Evolutionary conservation across 1,140 invertebrate genomes (phyloP).

Genomic region (Gonatopus flavifemur): DNA sequence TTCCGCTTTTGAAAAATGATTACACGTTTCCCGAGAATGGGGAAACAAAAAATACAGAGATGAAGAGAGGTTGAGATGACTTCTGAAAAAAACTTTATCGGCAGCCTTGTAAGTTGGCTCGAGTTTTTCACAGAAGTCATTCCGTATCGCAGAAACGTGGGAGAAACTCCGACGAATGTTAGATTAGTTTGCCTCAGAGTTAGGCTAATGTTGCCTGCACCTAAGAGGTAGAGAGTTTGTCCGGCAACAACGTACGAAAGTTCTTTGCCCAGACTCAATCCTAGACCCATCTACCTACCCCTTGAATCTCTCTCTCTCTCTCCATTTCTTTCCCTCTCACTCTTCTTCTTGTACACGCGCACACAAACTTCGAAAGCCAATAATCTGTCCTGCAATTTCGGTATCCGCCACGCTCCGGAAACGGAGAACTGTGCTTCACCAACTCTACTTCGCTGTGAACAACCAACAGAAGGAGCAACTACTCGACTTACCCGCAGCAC

Average conservation of each 20-base stretch:
- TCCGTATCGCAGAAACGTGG: too few species aligned
- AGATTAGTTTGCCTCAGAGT: slow-evolving; percentile 51
- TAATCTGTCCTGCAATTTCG: slow-evolving; percentile 44
- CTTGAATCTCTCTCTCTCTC: slow-evolving; percentile 31
- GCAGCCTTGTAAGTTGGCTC: too few species aligned
- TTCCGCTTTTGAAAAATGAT: too few species aligned
- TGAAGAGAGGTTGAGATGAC: slow-evolving; percentile 14
- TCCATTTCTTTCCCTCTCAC: too few species aligned
- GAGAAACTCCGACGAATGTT: slow-evolving; percentile 44
- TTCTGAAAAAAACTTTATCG: too few species aligned
- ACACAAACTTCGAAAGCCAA: slow-evolving; percentile 43
- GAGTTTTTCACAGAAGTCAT: too few species aligned
- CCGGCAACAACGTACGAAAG: slow-evolving; percentile 42
- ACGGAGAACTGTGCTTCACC: slow-evolving; percentile 27
- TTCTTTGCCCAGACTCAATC: slow-evolving; percentile 43
- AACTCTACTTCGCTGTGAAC: slow-evolving; percentile 27
- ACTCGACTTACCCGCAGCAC: slow-evolving; percentile 29
- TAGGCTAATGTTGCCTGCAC: slow-evolving; percentile 47
- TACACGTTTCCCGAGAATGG: too few species aligned
- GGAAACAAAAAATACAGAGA: too few species aligned
- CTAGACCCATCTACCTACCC: too few species aligned
- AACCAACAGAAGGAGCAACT: too few species aligned
- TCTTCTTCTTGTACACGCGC: too few species aligned
- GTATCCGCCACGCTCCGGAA: slow-evolving; percentile 30
- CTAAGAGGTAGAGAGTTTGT: slow-evolving; percentile 44